Conservation (phyloP, 2,113 vertebrate genomes). For the Capricornis sumatraensis region DNA sequence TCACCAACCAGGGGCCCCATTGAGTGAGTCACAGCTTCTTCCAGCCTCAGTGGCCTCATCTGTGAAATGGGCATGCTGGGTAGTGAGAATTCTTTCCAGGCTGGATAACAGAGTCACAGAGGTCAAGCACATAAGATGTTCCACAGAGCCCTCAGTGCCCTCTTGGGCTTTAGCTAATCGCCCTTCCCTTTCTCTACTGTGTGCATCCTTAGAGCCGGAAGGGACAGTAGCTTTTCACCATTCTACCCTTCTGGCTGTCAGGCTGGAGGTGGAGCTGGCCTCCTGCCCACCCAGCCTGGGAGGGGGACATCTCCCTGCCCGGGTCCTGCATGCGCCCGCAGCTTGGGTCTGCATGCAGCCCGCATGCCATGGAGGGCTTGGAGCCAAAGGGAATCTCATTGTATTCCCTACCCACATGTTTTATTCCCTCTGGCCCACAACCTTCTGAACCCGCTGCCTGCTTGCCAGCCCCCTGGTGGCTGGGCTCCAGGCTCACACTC, state of each 20-base stretch:
- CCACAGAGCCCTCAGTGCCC: background rate
- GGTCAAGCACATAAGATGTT: background rate
- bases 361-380: constrained; percentile 19
- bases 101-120: background rate
- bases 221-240: background rate
- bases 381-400: constrained; percentile 64
- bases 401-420: constrained; percentile 60
- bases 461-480: background rate
- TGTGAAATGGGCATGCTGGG: background rate
- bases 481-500: constrained; percentile 38
- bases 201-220: background rate
- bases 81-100: background rate
- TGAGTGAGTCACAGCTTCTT: background rate
- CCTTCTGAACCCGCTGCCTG: constrained; percentile 17
- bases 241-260: background rate
- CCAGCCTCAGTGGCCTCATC: background rate
- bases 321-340: background rate
- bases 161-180: background rate
- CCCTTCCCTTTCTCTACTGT: background rate
- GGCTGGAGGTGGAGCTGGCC: constrained; percentile 33
- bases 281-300: constrained; percentile 18
- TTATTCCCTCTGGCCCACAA: constrained; percentile 9
- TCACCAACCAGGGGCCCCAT: background rate
- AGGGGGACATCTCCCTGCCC: background rate
- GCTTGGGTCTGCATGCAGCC: constrained; percentile 31